These are phyloP conservation scores for Synanthedon formicaeformis DNA, from an alignment of 2,888 invertebrate species.

Conservation along the genomic window DNA sequence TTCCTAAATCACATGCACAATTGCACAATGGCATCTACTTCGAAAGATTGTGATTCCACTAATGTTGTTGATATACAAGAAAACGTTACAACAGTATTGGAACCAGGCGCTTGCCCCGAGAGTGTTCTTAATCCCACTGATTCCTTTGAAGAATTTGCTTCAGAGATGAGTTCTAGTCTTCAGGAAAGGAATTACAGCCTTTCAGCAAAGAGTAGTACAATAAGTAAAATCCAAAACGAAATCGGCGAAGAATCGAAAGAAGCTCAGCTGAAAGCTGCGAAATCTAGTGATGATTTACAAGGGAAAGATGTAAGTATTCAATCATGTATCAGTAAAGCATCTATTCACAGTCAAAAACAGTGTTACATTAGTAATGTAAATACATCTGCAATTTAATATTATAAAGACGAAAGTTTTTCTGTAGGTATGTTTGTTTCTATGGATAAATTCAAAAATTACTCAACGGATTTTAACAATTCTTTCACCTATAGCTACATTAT, in stretches of 20 bases:
- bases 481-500: no score
- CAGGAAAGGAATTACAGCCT: conserved; percentile 67
- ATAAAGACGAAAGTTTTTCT: no score
- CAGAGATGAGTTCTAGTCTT: conserved; percentile 74
- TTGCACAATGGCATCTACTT: conserved; percentile 52
- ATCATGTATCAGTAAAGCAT: no score
- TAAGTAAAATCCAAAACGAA: conserved; percentile 71
- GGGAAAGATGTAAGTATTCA: conserved; percentile 42
- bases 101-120: conserved; percentile 66
- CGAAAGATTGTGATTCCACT: conserved; percentile 30
- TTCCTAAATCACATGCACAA: conserved; percentile 11
- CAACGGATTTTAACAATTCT: no score
- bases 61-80: conserved; percentile 18
- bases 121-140: conserved; percentile 79
- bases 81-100: conserved; percentile 35
- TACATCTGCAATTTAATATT: no score
- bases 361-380: no score
- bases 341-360: no score
- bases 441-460: no score
- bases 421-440: no score
- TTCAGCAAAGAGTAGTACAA: conserved; percentile 67
- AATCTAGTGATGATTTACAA: conserved; percentile 52
- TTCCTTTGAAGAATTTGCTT: conserved; percentile 77
- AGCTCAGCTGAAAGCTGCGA: conserved; percentile 32
- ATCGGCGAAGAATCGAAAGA: conserved; percentile 44